phyloP scores from a whole-genome alignment of 2,888 invertebrate species.

The Cyaniris semiargus region DNA sequence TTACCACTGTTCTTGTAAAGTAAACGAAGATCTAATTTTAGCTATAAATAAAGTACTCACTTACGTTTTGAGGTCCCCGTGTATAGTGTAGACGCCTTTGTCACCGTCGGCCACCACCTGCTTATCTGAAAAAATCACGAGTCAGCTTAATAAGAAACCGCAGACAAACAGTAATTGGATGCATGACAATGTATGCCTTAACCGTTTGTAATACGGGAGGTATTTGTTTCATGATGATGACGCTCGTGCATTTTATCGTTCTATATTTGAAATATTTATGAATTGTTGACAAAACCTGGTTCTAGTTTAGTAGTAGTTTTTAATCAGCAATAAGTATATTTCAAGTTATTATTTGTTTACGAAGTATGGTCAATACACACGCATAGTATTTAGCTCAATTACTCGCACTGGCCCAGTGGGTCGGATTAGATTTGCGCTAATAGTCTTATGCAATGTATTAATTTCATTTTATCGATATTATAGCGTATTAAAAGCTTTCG shows the following conservation, averaged over 20 bases:
- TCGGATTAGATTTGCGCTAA: too few relatives aligned
- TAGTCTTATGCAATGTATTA: too few relatives aligned
- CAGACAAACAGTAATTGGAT: slow-evolving; percentile 29
- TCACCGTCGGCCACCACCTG: slow-evolving; percentile 51
- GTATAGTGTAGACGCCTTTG: slow-evolving; percentile 56
- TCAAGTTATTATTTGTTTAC: not conserved
- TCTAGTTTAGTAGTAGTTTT: not conserved
- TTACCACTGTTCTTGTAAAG: slow-evolving; percentile 44
- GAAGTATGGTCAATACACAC: too few relatives aligned
- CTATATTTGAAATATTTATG: not conserved
- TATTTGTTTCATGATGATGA: slow-evolving; percentile 36
- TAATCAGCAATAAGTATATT: not conserved
- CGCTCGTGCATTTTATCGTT: slow-evolving; percentile 11
- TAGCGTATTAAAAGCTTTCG: too few relatives aligned
- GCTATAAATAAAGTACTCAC: slow-evolving; percentile 53
- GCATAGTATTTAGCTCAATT: too few relatives aligned
- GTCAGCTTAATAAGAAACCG: slow-evolving; percentile 24
- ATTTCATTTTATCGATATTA: too few relatives aligned
- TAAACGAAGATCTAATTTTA: slow-evolving; percentile 43
- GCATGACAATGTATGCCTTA: slow-evolving; percentile 36
- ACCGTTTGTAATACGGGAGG: slow-evolving; percentile 38
- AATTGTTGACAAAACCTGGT: slow-evolving; percentile 1
- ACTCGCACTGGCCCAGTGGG: too few relatives aligned
- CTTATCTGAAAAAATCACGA: slow-evolving; percentile 57
- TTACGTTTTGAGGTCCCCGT: slow-evolving; percentile 62